A percentile compares a stretch with the other conserved stretches of the same genome.
These are phyloP conservation scores for Calosoma granatense DNA, from an alignment of 1,140 invertebrate genomes.

Conservation along the genomic window DNA sequence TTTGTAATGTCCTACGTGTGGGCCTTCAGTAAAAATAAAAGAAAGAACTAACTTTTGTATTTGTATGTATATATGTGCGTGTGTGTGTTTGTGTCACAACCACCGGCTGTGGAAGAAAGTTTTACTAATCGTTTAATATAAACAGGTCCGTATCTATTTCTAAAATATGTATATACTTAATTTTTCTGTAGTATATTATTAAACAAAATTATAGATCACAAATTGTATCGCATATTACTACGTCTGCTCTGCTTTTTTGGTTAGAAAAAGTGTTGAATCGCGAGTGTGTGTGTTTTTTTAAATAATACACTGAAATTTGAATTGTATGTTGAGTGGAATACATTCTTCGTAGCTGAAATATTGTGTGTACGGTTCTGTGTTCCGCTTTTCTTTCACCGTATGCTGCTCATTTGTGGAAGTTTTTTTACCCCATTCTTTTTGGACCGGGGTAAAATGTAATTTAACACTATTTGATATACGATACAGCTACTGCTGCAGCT, in stretches of 20 bases:
- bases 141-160: not conserved
- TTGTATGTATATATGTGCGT: not conserved
- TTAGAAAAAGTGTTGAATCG: too few relatives aligned
- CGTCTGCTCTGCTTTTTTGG: too few relatives aligned
- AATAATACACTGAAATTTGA: too few relatives aligned
- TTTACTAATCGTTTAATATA: not conserved
- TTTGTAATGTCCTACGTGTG: slow-evolving; percentile 4
- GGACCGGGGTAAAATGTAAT: not conserved
- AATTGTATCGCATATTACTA: too few relatives aligned
- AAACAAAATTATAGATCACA: too few relatives aligned
- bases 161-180: too few relatives aligned
- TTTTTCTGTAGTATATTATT: too few relatives aligned
- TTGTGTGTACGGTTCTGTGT: not conserved
- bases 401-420: not conserved
- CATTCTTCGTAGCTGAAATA: too few relatives aligned
- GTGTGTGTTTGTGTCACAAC: too few relatives aligned
- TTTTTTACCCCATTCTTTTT: not conserved
- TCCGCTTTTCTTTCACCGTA: not conserved
- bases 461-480: slow-evolving; percentile 6
- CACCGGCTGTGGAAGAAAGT: not conserved
- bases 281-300: too few relatives aligned
- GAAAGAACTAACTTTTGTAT: not conserved
- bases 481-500: not conserved
- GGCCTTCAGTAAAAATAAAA: slow-evolving; percentile 1
- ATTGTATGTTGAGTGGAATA: too few relatives aligned